phyloP scores from a whole-genome alignment of 35 echinoderm and acorn worm genomes.

The Heliocidaris tuberculata region DNA sequence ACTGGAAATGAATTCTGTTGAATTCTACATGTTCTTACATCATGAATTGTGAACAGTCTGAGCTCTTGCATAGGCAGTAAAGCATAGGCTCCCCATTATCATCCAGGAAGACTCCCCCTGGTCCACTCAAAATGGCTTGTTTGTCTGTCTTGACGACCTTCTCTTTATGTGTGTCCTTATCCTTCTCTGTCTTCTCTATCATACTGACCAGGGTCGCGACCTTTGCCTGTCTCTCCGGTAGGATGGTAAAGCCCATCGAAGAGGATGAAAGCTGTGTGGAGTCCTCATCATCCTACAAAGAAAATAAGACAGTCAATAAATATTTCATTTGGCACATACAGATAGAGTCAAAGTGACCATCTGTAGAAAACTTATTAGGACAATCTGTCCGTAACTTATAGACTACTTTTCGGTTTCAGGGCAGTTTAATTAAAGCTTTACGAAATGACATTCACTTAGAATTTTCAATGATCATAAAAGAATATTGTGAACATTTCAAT shows the following conservation, averaged over 20 bases:
- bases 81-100: slow-evolving; percentile 45
- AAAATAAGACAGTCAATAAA: neutral
- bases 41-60: slow-evolving; percentile 86
- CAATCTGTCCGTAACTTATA: too few relatives aligned
- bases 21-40: slow-evolving; percentile 65
- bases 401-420: too few relatives aligned
- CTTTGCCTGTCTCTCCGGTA: slow-evolving; percentile 88
- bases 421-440: too few relatives aligned
- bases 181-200: slow-evolving; percentile 78
- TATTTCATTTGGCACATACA: too few relatives aligned
- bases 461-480: too few relatives aligned
- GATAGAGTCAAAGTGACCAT: too few relatives aligned
- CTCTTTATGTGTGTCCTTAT: slow-evolving; percentile 48
- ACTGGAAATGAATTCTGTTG: too few relatives aligned
- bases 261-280: neutral
- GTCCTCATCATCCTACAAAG: neutral
- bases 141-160: slow-evolving; percentile 43
- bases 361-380: too few relatives aligned
- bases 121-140: neutral
- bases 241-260: slow-evolving; percentile 28
- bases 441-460: too few relatives aligned
- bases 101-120: neutral
- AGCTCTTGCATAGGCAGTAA: slow-evolving; percentile 81
- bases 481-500: too few relatives aligned
- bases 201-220: slow-evolving; percentile 81